Base-by-base conservation (phyloP, 2,888 invertebrate species). In the Lepidocyrtinus sp. region DNA sequence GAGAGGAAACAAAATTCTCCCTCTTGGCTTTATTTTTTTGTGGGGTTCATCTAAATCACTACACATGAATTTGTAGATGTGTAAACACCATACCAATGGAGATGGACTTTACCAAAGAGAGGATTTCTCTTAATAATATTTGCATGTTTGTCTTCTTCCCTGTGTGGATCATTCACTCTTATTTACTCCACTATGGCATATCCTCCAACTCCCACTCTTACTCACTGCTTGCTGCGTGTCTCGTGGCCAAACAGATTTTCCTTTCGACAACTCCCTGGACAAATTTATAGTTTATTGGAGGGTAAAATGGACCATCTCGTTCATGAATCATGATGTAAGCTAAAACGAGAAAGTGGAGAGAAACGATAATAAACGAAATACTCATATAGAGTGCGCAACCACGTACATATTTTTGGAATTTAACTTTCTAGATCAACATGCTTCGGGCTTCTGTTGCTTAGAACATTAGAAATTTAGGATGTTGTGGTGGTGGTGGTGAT, bases 371-470 rank as follows among this genome's bases (percentile, higher is more conserved):
- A 55, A 55, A 55, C 17, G 55, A 55, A 55, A 55, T 55, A 55
- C 55, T 55, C 9, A 55, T 55, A 55, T 55, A 55, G 55, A n/a
- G 55, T 55, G 55, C 55, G 55, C 55, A 5, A n/a, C 17, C 55
- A 55, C 55, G 55, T 55, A 59, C 64, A n/a, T n/a, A n/a, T n/a
- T n/a, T n/a, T n/a, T n/a, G n/a, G n/a, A n/a, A n/a, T n/a, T n/a
- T n/a, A n/a, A n/a, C n/a, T n/a, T n/a, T n/a, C n/a, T n/a, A 63
- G 72, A 78, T 78, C 72, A 78, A 78, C 78, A 78, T 73, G 78
- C 78, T 78, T 22, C 25, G 24, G 65, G 76, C 55, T 17, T 55
- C 5, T 55, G 55, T n/a, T n/a, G n/a, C n/a, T n/a, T n/a, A n/a
- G n/a, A n/a, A n/a, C n/a, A n/a, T n/a, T n/a, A n/a, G n/a, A n/a